Evolutionary conservation across 2,888 invertebrate species (phyloP).

Genomic region (Ceratothoa steindachneri): DNA sequence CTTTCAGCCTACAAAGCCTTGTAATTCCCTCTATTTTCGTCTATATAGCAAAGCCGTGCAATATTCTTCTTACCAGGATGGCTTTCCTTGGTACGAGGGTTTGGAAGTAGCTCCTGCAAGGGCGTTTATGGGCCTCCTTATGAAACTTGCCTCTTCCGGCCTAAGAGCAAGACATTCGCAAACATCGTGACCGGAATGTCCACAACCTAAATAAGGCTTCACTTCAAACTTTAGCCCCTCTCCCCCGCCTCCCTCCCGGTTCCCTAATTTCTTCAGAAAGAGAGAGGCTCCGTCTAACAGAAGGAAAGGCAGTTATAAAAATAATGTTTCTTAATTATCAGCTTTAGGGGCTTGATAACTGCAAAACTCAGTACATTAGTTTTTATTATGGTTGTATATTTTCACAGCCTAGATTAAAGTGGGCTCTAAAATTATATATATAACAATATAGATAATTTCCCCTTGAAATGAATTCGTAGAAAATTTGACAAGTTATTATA

Average conservation of each 20-base stretch:
- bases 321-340: slow-evolving; percentile 8
- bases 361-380: neutral
- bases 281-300: neutral
- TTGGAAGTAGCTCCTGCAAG: neutral
- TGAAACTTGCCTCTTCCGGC: neutral
- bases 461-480: neutral
- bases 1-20: neutral
- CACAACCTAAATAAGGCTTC: slow-evolving; percentile 3
- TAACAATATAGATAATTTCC: neutral
- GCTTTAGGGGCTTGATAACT: neutral
- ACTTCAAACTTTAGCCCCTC: slow-evolving; percentile 19
- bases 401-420: neutral
- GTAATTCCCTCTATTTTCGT: slow-evolving; percentile 7
- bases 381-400: neutral
- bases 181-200: slow-evolving; percentile 1
- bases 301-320: slow-evolving; percentile 1
- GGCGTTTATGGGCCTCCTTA: slow-evolving; percentile 7
- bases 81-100: neutral
- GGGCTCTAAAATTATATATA: slow-evolving; percentile 8
- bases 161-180: slow-evolving; percentile 9
- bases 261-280: neutral
- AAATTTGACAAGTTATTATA: neutral
- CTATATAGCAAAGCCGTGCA: slow-evolving; percentile 6
- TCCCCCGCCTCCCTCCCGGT: neutral
- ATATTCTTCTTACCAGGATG: neutral